These are phyloP conservation scores for Platyrinchus mystaceus DNA, from an alignment of 2,797 vertebrate genomes.

Conservation along the genomic window DNA sequence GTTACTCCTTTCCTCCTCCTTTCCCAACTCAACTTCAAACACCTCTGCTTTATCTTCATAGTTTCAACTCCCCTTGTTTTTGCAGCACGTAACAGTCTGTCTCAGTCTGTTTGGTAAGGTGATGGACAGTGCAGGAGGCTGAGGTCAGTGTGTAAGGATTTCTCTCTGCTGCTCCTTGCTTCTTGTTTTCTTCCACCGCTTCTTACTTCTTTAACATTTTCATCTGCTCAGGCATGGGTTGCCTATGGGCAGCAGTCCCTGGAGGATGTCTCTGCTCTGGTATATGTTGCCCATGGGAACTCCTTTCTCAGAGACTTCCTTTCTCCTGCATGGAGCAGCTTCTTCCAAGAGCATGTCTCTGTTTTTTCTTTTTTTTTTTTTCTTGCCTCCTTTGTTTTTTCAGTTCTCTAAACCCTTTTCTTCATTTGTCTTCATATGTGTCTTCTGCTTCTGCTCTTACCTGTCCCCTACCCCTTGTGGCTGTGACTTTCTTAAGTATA, in stretches of 20 bases:
- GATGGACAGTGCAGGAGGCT: background rate
- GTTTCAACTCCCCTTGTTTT: background rate
- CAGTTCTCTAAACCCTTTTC: background rate
- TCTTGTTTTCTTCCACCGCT: background rate
- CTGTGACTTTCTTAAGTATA: background rate
- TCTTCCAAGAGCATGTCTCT: background rate
- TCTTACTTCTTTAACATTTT: background rate
- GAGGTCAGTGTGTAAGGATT: background rate
- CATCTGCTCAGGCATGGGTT: background rate
- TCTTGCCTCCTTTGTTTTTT: background rate
- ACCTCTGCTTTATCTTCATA: background rate
- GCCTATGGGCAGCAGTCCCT: background rate
- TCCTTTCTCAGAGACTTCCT: background rate
- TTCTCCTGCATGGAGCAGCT: background rate
- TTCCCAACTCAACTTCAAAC: background rate
- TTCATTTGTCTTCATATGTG: background rate
- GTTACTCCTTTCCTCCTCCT: background rate
- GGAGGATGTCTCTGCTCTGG: background rate
- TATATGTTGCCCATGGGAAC: rapidly evolving
- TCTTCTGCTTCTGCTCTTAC: background rate
- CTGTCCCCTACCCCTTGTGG: rapidly evolving
- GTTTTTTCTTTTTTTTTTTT: background rate
- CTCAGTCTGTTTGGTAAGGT: background rate
- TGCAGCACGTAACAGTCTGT: background rate
- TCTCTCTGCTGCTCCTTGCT: background rate